Evolutionary conservation across 2,113 vertebrate species (phyloP).

Genomic region (Channa argus): DNA sequence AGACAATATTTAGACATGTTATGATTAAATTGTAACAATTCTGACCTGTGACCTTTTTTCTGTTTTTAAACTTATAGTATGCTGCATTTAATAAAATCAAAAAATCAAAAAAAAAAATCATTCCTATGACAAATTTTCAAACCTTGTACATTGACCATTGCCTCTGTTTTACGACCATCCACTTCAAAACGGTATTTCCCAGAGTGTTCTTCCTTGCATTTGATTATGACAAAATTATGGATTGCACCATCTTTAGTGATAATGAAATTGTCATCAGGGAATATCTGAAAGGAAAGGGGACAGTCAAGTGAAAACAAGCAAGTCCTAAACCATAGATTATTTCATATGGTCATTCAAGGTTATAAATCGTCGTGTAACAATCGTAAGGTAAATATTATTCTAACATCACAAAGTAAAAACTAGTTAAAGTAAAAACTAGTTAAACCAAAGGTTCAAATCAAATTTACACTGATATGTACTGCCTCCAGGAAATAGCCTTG

Average conservation of each 20-base stretch:
- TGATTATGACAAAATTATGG: slow-evolving; percentile 83
- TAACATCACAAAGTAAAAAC: no score
- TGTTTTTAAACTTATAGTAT: background rate
- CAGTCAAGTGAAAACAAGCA: slow-evolving; percentile 8
- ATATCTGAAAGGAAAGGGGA: slow-evolving; percentile 77
- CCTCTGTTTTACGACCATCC: slow-evolving; percentile 83
- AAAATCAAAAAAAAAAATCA: no score
- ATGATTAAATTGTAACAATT: background rate
- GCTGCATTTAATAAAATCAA: background rate
- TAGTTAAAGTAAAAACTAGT: no score
- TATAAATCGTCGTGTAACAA: no score
- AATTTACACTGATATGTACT: no score
- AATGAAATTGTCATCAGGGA: slow-evolving; percentile 76
- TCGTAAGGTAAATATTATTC: no score
- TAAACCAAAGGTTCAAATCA: background rate
- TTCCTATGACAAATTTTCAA: slow-evolving; percentile 18
- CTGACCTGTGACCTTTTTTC: no score
- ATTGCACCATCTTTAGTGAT: slow-evolving; percentile 83
- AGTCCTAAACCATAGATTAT: background rate
- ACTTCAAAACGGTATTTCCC: slow-evolving; percentile 90
- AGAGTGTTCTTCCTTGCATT: slow-evolving; percentile 80
- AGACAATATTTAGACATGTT: background rate
- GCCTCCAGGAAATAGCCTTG: no score
- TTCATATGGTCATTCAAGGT: no score
- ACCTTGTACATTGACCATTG: slow-evolving; percentile 82